These are phyloP conservation scores for Chromobotia macracanthus DNA, from an alignment of 2,797 vertebrate species.

Conservation along the genomic window DNA sequence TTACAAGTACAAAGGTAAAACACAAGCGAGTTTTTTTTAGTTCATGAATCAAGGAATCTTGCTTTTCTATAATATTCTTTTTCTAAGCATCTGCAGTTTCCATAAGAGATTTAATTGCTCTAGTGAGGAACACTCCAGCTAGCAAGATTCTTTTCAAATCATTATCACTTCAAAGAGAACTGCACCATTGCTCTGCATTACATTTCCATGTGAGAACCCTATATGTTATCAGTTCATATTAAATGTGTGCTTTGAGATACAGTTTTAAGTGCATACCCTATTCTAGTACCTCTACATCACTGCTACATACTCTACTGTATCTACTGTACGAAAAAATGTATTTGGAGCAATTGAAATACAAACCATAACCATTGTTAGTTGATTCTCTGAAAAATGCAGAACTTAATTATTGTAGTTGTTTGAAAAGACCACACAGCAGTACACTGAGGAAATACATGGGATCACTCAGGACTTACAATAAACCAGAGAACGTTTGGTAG, in stretches of 20 bases:
- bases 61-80: slow-evolving; percentile 18
- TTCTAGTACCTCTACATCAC: slow-evolving; percentile 36
- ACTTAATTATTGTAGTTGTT: slow-evolving; percentile 24
- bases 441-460: slow-evolving; percentile 41
- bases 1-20: neutral
- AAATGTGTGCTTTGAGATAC: slow-evolving; percentile 30
- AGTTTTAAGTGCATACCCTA: slow-evolving; percentile 6
- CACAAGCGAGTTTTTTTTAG: neutral
- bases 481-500: slow-evolving; percentile 55
- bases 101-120: slow-evolving; percentile 47
- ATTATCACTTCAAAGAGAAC: slow-evolving; percentile 60
- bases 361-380: slow-evolving; percentile 46
- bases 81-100: slow-evolving; percentile 43
- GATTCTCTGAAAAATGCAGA: slow-evolving; percentile 39
- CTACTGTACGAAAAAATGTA: slow-evolving; percentile 32
- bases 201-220: slow-evolving; percentile 44
- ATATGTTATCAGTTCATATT: slow-evolving; percentile 32
- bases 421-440: slow-evolving; percentile 33
- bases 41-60: slow-evolving; percentile 11
- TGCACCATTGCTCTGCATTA: slow-evolving; percentile 37
- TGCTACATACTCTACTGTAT: slow-evolving; percentile 33
- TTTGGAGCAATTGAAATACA: slow-evolving; percentile 55
- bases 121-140: slow-evolving; percentile 37
- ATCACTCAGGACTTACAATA: slow-evolving; percentile 65
- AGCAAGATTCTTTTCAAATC: slow-evolving; percentile 46